These are phyloP conservation scores for Epizoanthus ramosus DNA, from an alignment of 92 coral and sea anemone genomes.

Conservation along the genomic window DNA sequence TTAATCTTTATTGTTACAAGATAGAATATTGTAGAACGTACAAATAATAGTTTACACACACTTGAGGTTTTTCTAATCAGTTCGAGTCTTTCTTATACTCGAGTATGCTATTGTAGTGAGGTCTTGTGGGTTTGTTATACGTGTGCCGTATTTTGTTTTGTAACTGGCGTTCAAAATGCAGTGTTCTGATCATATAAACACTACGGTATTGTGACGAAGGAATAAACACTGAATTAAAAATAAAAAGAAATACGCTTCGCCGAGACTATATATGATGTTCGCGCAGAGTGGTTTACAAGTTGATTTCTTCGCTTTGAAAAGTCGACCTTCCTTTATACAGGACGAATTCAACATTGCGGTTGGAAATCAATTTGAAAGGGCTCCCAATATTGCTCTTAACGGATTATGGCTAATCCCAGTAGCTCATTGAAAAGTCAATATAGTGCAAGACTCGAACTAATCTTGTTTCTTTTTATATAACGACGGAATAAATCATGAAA, in stretches of 20 bases:
- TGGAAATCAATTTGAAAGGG: neutral
- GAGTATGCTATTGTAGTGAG: neutral
- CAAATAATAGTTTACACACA: neutral
- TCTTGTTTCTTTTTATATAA: no score
- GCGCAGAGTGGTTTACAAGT: no score
- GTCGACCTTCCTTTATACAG: no score
- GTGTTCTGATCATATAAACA: neutral
- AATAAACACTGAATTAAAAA: neutral
- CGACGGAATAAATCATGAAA: no score
- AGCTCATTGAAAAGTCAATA: neutral
- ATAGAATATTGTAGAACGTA: conserved; percentile 7
- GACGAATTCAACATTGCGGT: neutral
- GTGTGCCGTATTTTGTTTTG: neutral
- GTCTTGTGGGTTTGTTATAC: no score
- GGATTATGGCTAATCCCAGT: conserved; percentile 4
- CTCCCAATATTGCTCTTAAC: neutral
- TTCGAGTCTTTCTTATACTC: neutral
- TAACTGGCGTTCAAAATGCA: neutral
- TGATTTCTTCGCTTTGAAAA: no score
- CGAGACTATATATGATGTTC: neutral
- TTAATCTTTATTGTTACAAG: conserved; percentile 38
- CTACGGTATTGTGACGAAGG: neutral
- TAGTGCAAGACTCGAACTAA: neutral
- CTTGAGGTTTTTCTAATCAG: neutral
- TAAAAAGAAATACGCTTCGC: neutral